Base-by-base conservation (phyloP, 2,888 invertebrate species). In the Cephus nigrinus region DNA sequence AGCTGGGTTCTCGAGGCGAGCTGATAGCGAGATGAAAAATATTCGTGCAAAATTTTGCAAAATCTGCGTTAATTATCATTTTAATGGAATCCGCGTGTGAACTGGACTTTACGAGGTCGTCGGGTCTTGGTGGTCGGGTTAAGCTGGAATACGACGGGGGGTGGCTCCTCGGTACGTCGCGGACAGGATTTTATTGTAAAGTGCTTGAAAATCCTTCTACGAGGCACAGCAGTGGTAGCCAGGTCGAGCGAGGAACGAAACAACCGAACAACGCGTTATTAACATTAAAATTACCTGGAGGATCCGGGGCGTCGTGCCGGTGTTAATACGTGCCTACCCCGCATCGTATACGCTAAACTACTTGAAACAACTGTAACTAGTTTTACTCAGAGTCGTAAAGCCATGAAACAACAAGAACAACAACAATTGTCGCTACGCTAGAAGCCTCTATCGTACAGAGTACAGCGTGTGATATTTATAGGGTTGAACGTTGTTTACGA, bases 251-350 rank as follows among this genome's bases (percentile, higher is more conserved):
- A 23, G 23, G 31, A 76, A 73, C 73, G 73, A 68, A 76, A 74
- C 76, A 69, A 36, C 76, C 73, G 74, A 76, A 68, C 73, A 35
- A 76, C 15, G 40, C 40, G 2, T 15, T 15, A 40, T 40, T 15
- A 15, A 40, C 15, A 15, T 40, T 40, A 40, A 40, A 15, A 40
- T 4, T 15, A 2, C 15, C 15, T 1, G 15, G 15, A 40, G 40
- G 5, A 40, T 40, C 5, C 15, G 40, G 5, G 40, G 0, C 15
- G 40, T 5, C 15, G 15, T 0, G 0, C 15, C 0, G 40, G 15
- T 15, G 40, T 40, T 40, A 40, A 40, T 40, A 40, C 40, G 40
- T 40, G 40, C 40, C 40, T 15, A 5, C 15, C 5, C 5, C 15
- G 15, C 15, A 2, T 15, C 15, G 40, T 40, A 15, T 15, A 40